These are phyloP conservation scores for Amazona guildingii DNA, from an alignment of 2,113 vertebrate species.

Conservation along the genomic window DNA sequence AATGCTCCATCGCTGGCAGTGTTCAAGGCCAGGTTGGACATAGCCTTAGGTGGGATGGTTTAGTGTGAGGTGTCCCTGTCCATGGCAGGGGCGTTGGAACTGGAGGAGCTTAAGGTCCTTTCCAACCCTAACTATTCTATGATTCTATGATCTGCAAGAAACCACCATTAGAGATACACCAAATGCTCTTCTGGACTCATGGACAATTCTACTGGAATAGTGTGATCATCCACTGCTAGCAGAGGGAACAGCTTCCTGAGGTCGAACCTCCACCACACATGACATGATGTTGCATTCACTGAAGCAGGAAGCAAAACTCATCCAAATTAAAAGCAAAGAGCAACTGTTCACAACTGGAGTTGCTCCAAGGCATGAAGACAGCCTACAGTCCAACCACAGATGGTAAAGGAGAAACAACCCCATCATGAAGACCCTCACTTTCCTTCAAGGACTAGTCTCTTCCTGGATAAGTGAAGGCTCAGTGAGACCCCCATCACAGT, in stretches of 20 bases:
- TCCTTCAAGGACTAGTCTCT: background rate
- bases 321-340: background rate
- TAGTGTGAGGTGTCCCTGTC: no score
- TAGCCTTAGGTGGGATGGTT: no score
- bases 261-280: rapidly evolving
- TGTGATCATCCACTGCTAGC: no score
- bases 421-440: background rate
- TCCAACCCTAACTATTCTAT: no score
- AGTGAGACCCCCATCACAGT: background rate
- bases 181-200: background rate
- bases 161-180: background rate
- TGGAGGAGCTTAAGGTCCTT: no score
- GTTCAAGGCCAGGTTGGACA: no score
- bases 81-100: no score
- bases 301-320: background rate
- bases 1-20: no score
- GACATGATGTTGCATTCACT: background rate
- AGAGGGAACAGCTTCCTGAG: background rate
- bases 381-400: background rate
- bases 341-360: background rate
- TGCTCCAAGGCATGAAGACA: background rate
- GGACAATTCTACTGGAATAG: background rate
- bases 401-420: background rate
- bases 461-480: background rate
- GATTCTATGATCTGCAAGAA: background rate